Base-by-base conservation (phyloP, 2,797 vertebrate genomes). In the Gallinago stenura region DNA sequence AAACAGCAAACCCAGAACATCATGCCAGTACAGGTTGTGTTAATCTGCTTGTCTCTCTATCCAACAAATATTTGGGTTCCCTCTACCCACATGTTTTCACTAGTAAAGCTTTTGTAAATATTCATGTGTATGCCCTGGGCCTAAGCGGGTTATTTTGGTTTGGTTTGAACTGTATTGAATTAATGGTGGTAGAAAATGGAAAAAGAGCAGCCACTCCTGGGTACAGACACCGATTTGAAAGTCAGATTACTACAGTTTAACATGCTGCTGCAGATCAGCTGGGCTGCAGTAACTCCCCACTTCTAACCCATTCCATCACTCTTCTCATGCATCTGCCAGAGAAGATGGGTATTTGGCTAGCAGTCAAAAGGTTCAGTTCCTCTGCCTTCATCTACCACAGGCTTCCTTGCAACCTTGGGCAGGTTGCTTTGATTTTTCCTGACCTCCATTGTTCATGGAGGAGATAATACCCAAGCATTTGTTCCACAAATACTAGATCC, bases 61-160 rank as follows among this genome's bases (percentile, higher is more conserved):
- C 60, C 18, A 20, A 46, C 66, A 95, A 95, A 90, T 93, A 82
- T 79, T 95, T 93, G 93, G 83, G 64, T 62, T 91, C 68, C 69
- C 39, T 90, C 57, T 71, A 65, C 71, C 28, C 46, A 15, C 39
- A 45, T 3, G 3, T 77, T 90, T 87, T 82, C 10, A 22, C 41
- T 71, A 54, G 75, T 61, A 90, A 90, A 94, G 94, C 31, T 82
- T 73, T 4, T 68, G 68, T 80, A 94, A 97, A 96, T 84, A 90
- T 78, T 76, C 85, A 21, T 66, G 62, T 50, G 37, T 68, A 26
- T 73, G 68, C 45, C 57, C 45, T 80, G 37, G 81, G 31, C 62
- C 25, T 51, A 57, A 41, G 39, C 0, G 0, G 20, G 56, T 89
- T 92, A 35, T 75, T 94, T 87, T 75, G 50, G 43, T 75, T 89